A percentile compares a stretch with the other conserved stretches of the same genome.
These are phyloP conservation scores for Drosophila sordidula DNA, from an alignment of 2,888 invertebrate genomes.

Conservation along the genomic window DNA sequence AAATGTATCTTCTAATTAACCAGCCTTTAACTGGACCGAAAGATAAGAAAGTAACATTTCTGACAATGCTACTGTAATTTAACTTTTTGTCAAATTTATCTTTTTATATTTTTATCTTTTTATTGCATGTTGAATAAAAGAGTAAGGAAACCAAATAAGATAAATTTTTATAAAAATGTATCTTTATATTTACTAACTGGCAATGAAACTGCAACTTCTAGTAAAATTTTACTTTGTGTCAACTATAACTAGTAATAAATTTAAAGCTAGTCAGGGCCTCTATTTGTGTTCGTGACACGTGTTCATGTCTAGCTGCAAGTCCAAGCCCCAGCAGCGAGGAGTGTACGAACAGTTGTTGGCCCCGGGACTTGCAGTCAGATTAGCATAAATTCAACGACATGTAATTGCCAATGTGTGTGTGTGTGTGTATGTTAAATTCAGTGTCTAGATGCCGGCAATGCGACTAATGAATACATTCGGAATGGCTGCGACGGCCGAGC, in stretches of 20 bases:
- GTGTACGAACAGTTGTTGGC: slow-evolving; percentile 61
- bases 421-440: slow-evolving; percentile 43
- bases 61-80: not conserved
- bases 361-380: slow-evolving; percentile 61
- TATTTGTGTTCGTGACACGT: slow-evolving; percentile 37
- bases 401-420: slow-evolving; percentile 49
- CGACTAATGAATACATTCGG: slow-evolving; percentile 72
- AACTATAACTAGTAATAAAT: not conserved
- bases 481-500: slow-evolving; percentile 44
- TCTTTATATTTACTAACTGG: too few relatives aligned
- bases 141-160: too few relatives aligned
- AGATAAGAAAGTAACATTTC: too few relatives aligned
- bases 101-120: too few relatives aligned
- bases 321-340: slow-evolving; percentile 42
- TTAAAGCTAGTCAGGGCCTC: too few relatives aligned
- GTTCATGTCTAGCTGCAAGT: slow-evolving; percentile 16
- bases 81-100: not conserved
- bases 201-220: too few relatives aligned
- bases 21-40: too few relatives aligned
- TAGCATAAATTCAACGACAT: slow-evolving; percentile 76
- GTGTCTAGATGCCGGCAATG: slow-evolving; percentile 59
- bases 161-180: too few relatives aligned
- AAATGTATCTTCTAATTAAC: too few relatives aligned
- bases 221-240: not conserved
- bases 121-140: too few relatives aligned